These are phyloP conservation scores for Pogonocherus hispidulus DNA, from an alignment of 2,888 invertebrate species.

Conservation along the genomic window DNA sequence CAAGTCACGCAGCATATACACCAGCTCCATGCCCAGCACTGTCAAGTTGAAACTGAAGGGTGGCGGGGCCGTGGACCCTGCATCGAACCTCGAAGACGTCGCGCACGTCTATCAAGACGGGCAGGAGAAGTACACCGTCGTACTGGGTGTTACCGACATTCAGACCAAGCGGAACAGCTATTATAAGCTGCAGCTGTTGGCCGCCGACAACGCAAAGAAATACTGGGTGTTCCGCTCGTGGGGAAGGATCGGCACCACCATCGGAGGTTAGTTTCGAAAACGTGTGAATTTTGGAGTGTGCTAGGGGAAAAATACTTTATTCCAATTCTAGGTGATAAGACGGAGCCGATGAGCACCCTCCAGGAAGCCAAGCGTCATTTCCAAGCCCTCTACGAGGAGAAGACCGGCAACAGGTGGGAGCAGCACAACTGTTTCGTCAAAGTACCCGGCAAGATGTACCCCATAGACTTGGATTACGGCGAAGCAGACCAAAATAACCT, in stretches of 20 bases:
- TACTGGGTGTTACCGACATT: conserved; percentile 89
- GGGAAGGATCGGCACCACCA: conserved; percentile 97
- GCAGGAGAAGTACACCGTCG: conserved; percentile 79
- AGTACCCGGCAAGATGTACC: conserved; percentile 81
- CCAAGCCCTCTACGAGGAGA: conserved; percentile 74
- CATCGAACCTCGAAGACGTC: conserved; percentile 81
- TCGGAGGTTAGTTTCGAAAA: conserved; percentile 82
- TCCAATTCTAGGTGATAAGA: conserved; percentile 48
- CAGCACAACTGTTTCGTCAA: conserved; percentile 74
- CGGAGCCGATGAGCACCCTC: conserved; percentile 58
- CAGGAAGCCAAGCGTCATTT: conserved; percentile 77
- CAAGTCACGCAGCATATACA: conserved; percentile 64
- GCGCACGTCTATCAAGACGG: conserved; percentile 83
- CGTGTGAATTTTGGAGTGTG: conserved; percentile 15
- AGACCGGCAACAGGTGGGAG: conserved; percentile 87
- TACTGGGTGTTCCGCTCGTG: conserved; percentile 80
- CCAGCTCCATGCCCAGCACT: conserved; percentile 73
- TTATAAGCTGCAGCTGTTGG: conserved; percentile 93
- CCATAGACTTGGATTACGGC: conserved; percentile 90
- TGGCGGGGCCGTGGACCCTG: conserved; percentile 94
- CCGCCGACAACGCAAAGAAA: conserved; percentile 77
- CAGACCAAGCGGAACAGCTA: conserved; percentile 91
- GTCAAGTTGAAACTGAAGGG: conserved; percentile 80
- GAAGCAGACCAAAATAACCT: conserved; percentile 67
- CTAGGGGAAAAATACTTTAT: neutral